Conservation (phyloP, 2,888 invertebrate genomes). For the Octodonta nipae region DNA sequence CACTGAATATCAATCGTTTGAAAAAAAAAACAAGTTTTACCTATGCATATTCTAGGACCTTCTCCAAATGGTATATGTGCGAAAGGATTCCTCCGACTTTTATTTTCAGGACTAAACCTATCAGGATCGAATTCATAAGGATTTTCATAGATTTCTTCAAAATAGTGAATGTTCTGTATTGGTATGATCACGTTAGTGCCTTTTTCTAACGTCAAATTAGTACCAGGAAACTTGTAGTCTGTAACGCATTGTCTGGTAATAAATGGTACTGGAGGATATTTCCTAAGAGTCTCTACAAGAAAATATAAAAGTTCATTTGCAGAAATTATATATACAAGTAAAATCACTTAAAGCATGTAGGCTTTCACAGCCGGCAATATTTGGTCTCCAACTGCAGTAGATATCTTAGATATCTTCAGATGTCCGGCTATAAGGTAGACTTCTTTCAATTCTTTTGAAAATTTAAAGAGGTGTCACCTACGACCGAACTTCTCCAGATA, state of each 20-base stretch:
- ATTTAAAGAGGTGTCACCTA: too few relatives aligned
- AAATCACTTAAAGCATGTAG: too few relatives aligned
- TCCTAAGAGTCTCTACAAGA: constrained; percentile 16
- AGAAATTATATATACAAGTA: too few relatives aligned
- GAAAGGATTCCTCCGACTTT: constrained; percentile 9
- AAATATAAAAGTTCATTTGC: too few relatives aligned
- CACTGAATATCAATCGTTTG: too few relatives aligned
- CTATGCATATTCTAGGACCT: constrained; percentile 16
- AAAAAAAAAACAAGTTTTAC: constrained; percentile 6
- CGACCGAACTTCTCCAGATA: too few relatives aligned
- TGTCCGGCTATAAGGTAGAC: too few relatives aligned
- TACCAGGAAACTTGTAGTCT: constrained; percentile 14
- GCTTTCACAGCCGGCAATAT: too few relatives aligned
- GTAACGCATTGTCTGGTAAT: constrained; percentile 12
- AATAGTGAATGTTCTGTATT: constrained; percentile 12
- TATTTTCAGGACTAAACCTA: constrained; percentile 14
- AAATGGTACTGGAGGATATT: constrained; percentile 12
- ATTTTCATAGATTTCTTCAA: constrained; percentile 13
- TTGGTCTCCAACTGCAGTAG: too few relatives aligned
- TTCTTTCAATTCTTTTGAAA: too few relatives aligned
- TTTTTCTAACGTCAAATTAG: constrained; percentile 12
- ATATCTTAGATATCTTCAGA: too few relatives aligned
- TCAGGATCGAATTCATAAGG: constrained; percentile 17
- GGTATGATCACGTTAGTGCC: constrained; percentile 12
- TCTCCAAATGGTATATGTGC: constrained; percentile 16